phyloP scores from a whole-genome alignment of 1,140 invertebrate species.

The Drosophila funebris region DNA sequence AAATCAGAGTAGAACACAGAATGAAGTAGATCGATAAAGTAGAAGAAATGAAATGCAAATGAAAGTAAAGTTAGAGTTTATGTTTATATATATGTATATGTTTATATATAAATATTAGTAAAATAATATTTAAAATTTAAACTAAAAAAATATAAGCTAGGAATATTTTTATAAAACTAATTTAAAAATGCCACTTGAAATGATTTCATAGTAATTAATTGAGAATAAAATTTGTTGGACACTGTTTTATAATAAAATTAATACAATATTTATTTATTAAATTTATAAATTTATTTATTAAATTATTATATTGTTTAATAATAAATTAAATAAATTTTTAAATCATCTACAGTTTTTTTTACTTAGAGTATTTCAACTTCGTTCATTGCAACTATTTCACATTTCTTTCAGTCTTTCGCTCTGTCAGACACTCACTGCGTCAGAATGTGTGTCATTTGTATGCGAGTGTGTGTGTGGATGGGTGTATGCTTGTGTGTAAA shows the following conservation, averaged over 20 bases:
- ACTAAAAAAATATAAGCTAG: too few species aligned
- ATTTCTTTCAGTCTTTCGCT: not conserved
- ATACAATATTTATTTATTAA: not conserved
- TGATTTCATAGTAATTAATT: too few species aligned
- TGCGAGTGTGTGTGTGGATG: constrained; percentile 15
- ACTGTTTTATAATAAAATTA: too few species aligned
- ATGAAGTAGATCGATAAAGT: not conserved
- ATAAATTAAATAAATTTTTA: not conserved
- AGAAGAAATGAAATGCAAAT: not conserved
- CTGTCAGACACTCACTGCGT: constrained; percentile 1
- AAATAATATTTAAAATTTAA: too few species aligned
- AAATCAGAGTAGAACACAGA: too few species aligned
- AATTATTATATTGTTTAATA: not conserved
- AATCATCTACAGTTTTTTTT: not conserved
- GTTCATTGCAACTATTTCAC: not conserved
- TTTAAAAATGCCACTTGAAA: too few species aligned
- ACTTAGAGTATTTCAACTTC: constrained; percentile 32
- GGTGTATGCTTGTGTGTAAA: constrained; percentile 59
- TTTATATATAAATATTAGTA: too few species aligned
- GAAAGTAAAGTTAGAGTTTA: too few species aligned
- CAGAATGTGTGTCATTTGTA: constrained; percentile 19
- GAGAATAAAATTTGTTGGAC: too few species aligned
- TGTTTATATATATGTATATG: too few species aligned
- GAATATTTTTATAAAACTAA: too few species aligned
- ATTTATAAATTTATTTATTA: not conserved